Evolutionary conservation across 2,888 invertebrate genomes (phyloP).

Genomic region (Disparrhopalites patrizii): DNA sequence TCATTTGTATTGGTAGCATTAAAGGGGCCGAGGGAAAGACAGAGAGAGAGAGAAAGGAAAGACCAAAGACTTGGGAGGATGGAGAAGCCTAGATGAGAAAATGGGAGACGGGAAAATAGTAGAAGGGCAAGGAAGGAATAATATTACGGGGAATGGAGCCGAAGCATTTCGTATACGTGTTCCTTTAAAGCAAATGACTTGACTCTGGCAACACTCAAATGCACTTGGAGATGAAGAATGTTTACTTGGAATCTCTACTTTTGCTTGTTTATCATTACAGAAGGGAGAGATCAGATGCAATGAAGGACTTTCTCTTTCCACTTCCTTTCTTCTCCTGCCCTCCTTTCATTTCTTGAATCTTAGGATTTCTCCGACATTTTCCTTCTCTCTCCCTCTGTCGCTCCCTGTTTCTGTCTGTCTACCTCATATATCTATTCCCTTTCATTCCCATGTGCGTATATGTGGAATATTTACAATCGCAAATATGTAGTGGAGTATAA

Average conservation of each 20-base stretch:
- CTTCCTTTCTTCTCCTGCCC: too few relatives aligned
- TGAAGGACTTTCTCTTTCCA: constrained; percentile 8
- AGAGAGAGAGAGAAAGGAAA: not conserved
- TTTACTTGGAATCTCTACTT: constrained; percentile 3
- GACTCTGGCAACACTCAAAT: constrained; percentile 18
- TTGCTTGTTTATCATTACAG: constrained; percentile 26
- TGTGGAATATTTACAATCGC: too few relatives aligned
- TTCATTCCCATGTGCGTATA: not conserved
- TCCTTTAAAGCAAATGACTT: constrained; percentile 4
- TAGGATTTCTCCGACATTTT: too few relatives aligned
- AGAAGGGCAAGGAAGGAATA: not conserved
- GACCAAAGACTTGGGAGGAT: not conserved
- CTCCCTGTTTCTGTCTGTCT: too few relatives aligned
- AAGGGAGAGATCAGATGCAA: constrained; percentile 19
- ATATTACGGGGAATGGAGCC: not conserved
- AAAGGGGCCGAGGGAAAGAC: not conserved
- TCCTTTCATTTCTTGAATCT: too few relatives aligned
- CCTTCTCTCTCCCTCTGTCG: not conserved
- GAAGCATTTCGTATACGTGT: not conserved
- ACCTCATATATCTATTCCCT: constrained; percentile 7
- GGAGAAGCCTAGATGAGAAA: not conserved
- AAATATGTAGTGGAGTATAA: too few relatives aligned
- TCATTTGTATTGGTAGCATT: constrained; percentile 16
- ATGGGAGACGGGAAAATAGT: not conserved
- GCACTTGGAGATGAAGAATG: constrained; percentile 18